These are phyloP conservation scores for Spilarctia lutea DNA, from an alignment of 2,888 invertebrate species.

Conservation along the genomic window DNA sequence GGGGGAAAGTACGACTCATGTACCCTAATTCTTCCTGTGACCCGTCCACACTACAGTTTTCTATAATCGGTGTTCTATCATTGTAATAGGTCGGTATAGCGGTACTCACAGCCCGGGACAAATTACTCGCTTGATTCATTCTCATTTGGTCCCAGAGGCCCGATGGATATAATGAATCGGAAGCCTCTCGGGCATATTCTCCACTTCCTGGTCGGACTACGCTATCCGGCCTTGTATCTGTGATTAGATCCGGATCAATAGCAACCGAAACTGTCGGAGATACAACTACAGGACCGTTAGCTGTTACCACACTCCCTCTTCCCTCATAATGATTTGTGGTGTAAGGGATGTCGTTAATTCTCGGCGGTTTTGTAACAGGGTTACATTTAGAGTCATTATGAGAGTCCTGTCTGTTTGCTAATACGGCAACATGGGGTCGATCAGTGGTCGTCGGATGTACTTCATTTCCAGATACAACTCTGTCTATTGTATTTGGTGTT, in stretches of 20 bases:
- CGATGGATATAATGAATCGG: conserved; percentile 92
- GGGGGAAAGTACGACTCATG: conserved; percentile 88
- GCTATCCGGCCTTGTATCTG: conserved; percentile 91
- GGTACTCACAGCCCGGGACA: conserved; percentile 87
- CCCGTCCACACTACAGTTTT: conserved; percentile 86
- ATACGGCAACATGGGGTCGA: conserved; percentile 85
- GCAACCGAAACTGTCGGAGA: conserved; percentile 91
- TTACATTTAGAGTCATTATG: conserved; percentile 84
- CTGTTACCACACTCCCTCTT: conserved; percentile 88
- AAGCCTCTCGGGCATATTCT: conserved; percentile 92
- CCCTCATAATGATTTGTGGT: conserved; percentile 90
- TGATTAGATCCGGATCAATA: conserved; percentile 95
- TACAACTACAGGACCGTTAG: conserved; percentile 89
- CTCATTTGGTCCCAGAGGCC: conserved; percentile 91
- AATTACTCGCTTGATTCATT: conserved; percentile 81
- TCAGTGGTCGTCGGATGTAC: conserved; percentile 81
- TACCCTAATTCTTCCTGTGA: conserved; percentile 88
- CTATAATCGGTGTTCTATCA: conserved; percentile 92
- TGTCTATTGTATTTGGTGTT: conserved; percentile 91
- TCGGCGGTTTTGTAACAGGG: conserved; percentile 91
- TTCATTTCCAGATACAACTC: conserved; percentile 88
- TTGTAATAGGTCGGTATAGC: conserved; percentile 88
- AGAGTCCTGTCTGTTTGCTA: conserved; percentile 84
- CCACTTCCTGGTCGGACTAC: conserved; percentile 88
- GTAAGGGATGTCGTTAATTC: conserved; percentile 89